Evolutionary conservation across 2,797 vertebrate genomes (phyloP), one percentile per base, ranked within the genome.

Genomic region (Todus mexicanus): DNA sequence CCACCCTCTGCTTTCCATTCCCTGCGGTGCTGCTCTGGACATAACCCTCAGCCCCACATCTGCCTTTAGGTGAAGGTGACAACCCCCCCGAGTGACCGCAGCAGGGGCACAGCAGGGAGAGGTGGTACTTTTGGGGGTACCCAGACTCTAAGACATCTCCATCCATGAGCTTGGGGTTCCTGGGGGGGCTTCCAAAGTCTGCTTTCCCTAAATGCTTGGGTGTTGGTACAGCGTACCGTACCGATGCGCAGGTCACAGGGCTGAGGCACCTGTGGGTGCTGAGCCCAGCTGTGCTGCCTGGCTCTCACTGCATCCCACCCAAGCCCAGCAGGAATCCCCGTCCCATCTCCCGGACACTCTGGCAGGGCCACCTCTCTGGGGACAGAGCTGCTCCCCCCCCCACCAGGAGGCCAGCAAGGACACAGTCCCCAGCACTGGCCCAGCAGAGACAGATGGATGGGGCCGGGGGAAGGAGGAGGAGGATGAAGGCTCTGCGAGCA

Each of bases 231-330:
- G 33, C 22, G 19, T 29, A 16, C 53, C 25, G 19, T 0, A 7
- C 22, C 37, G n/a, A 31, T 7, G 29, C 50, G 35, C 35, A 40
- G 37, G n/a, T 43, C 2, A 0, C 23, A 33, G 42, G 38, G 26
- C 43, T 38, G 29, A 59, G 45, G 81, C 22, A 68, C 43, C 54
- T 50, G 11, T 11, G 17, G 45, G 51, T 83, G 40, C 63, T 64
- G 21, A 54, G 5, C 35, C 56, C 4, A 1, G 14, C 35, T 2
- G 4, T 27, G 23, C 50, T 8, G 7, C 11, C 5, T 2, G 4
- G 31, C 3, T 2, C 35, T 17, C 23, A 2, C 37, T 23, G 40
- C 40, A 40, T 59, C 72, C 51, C 63, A 40, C 7, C 18, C 12
- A 13, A 10, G 31, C 64, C 38, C 10, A 33, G 42, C 27, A 74